Conservation (phyloP, 2,888 invertebrate species). For the Amphipoea oculea region DNA sequence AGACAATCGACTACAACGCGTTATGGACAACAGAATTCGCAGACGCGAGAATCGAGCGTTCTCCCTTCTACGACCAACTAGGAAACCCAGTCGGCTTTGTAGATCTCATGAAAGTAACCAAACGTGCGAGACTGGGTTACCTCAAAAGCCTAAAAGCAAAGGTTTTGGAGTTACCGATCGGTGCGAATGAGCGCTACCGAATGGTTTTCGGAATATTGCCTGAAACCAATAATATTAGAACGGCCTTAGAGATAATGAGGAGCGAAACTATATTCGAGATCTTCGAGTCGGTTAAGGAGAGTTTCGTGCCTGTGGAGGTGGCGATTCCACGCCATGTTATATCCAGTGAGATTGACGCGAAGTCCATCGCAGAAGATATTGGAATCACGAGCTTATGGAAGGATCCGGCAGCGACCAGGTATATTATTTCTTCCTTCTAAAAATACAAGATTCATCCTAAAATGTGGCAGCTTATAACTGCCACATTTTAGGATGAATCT, state of each 20-base stretch:
- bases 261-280: conserved; percentile 20
- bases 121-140: conserved; percentile 40
- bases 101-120: conserved; percentile 54
- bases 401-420: conserved; percentile 55
- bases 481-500: background rate
- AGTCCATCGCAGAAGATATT: conserved; percentile 36
- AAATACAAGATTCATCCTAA: too few species aligned
- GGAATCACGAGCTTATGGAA: conserved; percentile 48
- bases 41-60: conserved; percentile 38
- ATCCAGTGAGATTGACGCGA: conserved; percentile 36
- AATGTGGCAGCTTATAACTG: too few species aligned
- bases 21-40: conserved; percentile 45
- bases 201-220: conserved; percentile 30
- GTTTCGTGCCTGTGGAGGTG: conserved; percentile 32
- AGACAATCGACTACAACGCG: conserved; percentile 46
- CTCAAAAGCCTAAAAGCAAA: conserved; percentile 41
- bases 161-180: conserved; percentile 49
- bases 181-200: conserved; percentile 33
- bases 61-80: conserved; percentile 41
- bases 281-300: conserved; percentile 32
- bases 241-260: background rate
- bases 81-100: conserved; percentile 50
- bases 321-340: conserved; percentile 48
- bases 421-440: background rate
- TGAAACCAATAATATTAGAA: conserved; percentile 3